Evolutionary conservation across 2,113 vertebrate species (phyloP).

Genomic region (Mirza zaza): DNA sequence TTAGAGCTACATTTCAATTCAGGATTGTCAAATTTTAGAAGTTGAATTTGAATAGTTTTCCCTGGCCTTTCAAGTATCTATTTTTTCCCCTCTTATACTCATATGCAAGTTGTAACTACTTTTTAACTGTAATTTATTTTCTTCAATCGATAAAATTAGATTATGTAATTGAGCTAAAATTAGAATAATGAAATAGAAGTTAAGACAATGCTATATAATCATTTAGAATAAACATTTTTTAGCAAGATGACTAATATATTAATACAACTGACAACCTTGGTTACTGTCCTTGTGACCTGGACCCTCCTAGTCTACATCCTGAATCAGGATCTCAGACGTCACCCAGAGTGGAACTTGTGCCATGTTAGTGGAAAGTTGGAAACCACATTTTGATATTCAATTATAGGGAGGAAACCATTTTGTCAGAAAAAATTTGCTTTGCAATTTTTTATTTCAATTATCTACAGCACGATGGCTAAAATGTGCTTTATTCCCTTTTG

Average conservation of each 20-base stretch:
- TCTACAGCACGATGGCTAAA: conserved; percentile 73
- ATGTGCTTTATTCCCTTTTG: conserved; percentile 79
- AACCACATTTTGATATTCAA: conserved; percentile 77
- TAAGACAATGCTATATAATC: background rate
- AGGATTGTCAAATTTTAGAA: background rate
- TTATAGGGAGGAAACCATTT: conserved; percentile 70
- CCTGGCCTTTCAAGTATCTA: background rate
- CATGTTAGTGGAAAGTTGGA: conserved; percentile 81
- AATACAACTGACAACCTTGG: conserved; percentile 45
- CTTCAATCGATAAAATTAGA: background rate
- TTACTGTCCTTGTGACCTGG: conserved; percentile 64
- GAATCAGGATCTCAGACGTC: conserved; percentile 70
- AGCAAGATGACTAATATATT: background rate
- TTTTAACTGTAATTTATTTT: conserved; percentile 10
- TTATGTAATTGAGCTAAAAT: conserved; percentile 7
- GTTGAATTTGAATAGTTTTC: background rate
- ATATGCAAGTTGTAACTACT: background rate
- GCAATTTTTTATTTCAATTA: conserved; percentile 75
- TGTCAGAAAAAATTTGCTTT: conserved; percentile 81
- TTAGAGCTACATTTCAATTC: background rate
- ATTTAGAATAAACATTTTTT: conserved; percentile 54
- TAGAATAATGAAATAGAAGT: background rate
- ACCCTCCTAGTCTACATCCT: conserved; percentile 62
- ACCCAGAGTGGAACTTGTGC: conserved; percentile 80
- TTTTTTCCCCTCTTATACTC: background rate